Base-by-base conservation (phyloP, 2,888 invertebrate species). In the Chromoteleia sp. region DNA sequence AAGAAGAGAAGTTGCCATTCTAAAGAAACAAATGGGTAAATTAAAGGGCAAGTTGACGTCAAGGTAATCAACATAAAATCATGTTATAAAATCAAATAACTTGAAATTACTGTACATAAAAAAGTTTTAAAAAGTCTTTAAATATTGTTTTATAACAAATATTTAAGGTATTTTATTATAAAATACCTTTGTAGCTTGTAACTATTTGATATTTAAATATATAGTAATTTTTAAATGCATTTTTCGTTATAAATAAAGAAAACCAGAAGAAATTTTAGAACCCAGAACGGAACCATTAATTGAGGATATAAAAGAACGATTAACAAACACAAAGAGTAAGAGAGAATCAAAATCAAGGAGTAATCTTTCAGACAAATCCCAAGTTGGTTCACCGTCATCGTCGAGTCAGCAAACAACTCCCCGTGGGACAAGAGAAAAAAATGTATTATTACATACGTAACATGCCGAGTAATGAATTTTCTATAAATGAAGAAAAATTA, bases 1-100 rank as follows among this genome's bases (percentile, higher is more conserved):
- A 8, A 29, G 43, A 21, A 61, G 30, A 36, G 58, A 68, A 68
- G 41, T 75, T 3, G 19, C 29, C 19, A 12, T 39, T 39, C 52
- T 74, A 58, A 61, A 68, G 36, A 67, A 70, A 45, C 63, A 68
- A 56, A n/a, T 74, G n/a, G n/a, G 14, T 2, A 73, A 52, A 41
- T 39, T 74, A 12, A 79, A 70, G 17, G 5, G 3, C 1, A 70
- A 48, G 8, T 25, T 58, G n/a, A 63, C 25, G n/a, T 29, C 30
- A 15, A 59, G 21, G 54, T 39, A 56, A 48, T 43, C 19, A 17
- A 15, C n/a, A 33, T 58, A 21, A 25, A 21, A 14, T 39, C 1
- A 12, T 14, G 7, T 39, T 2, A 14, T 39, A 39, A 39, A 14
- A 33, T 33, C n/a, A n/a, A n/a, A n/a, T 39, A 14, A 39, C 6